phyloP scores from a whole-genome alignment of 2,888 invertebrate species.

The Unio pictorum region DNA sequence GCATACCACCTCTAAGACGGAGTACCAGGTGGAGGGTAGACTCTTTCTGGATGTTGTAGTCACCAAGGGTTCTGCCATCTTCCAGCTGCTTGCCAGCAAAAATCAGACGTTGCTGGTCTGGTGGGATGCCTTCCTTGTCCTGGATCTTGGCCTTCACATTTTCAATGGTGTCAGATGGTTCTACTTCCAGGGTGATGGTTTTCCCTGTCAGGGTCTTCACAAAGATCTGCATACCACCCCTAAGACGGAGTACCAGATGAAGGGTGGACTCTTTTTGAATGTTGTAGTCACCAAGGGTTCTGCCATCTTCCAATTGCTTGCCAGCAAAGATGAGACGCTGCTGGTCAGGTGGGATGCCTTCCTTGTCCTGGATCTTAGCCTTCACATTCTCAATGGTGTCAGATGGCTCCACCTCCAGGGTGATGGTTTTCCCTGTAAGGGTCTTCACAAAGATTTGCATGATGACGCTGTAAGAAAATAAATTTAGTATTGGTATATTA shows the following conservation, averaged over 20 bases:
- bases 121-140: constrained; percentile 77
- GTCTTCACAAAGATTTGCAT: constrained; percentile 80
- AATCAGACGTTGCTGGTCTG: constrained; percentile 89
- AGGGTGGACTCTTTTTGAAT: constrained; percentile 97
- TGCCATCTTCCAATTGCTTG: constrained; percentile 94
- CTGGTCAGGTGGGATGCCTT: constrained; percentile 80
- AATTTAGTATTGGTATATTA: too few species aligned
- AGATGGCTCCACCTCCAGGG: constrained; percentile 80
- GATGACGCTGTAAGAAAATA: too few species aligned
- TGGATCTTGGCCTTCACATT: constrained; percentile 83
- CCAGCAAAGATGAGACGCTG: constrained; percentile 80
- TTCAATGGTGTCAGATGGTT: constrained; percentile 92
- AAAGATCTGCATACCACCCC: constrained; percentile 86
- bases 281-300: constrained; percentile 92
- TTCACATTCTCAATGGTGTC: constrained; percentile 96
- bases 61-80: constrained; percentile 92
- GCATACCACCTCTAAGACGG: constrained; percentile 83
- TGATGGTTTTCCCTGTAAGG: constrained; percentile 68
- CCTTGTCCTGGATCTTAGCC: constrained; percentile 74
- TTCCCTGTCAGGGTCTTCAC: constrained; percentile 70
- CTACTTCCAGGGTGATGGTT: constrained; percentile 73
- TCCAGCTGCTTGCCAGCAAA: constrained; percentile 96
- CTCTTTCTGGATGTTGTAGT: constrained; percentile 96
- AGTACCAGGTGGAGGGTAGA: constrained; percentile 92
- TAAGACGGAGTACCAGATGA: constrained; percentile 89